Conservation (phyloP, 2,797 vertebrate genomes). For the Crocidura indochinensis region DNA sequence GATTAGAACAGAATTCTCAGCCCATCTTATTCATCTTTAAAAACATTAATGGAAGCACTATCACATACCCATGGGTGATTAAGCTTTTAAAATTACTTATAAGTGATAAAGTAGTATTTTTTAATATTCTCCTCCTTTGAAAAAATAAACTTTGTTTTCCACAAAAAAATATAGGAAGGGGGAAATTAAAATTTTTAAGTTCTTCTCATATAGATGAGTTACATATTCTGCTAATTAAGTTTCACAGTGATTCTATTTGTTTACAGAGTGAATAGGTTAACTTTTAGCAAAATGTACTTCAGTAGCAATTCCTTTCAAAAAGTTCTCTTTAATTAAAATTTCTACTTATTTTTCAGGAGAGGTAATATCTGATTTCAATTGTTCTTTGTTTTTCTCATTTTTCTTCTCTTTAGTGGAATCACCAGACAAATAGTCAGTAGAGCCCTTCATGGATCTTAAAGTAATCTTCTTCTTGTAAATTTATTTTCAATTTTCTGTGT, state of each 20-base stretch:
- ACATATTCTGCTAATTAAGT: background rate
- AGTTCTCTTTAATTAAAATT: background rate
- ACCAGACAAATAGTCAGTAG: background rate
- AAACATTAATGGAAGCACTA: conserved; percentile 72
- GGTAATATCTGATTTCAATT: conserved; percentile 15
- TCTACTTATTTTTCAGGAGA: background rate
- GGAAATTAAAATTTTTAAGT: background rate
- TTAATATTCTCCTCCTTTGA: conserved; percentile 62
- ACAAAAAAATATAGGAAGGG: background rate
- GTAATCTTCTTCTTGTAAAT: conserved; percentile 22
- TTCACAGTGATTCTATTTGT: background rate
- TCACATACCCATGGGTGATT: conserved; percentile 54
- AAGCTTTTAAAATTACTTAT: conserved; percentile 76
- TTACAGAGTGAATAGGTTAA: background rate
- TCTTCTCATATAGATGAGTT: background rate
- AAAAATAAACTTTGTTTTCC: conserved; percentile 51
- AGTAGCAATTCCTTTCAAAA: background rate
- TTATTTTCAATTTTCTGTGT: conserved; percentile 2
- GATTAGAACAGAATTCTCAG: conserved; percentile 63
- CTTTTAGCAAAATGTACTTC: background rate
- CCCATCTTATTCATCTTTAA: conserved; percentile 71
- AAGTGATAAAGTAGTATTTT: conserved; percentile 57
- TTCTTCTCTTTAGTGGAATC: conserved; percentile 25
- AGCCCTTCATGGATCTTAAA: conserved; percentile 6
- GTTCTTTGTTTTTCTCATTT: conserved; percentile 25